Conservation (phyloP, 2,888 invertebrate genomes). For the Luperina nickerlii region DNA sequence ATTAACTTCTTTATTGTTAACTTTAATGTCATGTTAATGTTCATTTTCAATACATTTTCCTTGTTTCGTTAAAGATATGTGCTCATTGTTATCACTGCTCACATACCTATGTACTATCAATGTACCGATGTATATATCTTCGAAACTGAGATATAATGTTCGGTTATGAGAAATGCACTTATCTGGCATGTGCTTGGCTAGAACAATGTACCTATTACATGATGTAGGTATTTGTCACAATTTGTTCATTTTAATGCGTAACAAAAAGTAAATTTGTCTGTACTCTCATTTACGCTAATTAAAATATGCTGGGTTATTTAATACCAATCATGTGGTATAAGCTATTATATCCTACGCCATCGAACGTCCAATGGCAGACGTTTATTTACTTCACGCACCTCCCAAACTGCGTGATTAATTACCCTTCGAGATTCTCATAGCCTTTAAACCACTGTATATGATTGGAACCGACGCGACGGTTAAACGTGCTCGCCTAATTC, state of each 20-base stretch:
- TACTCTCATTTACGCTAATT: neutral
- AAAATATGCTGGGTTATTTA: neutral
- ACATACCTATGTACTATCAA: slow-evolving; percentile 29
- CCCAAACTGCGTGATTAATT: neutral
- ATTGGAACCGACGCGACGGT: neutral
- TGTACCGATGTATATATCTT: slow-evolving; percentile 35
- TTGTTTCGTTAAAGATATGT: slow-evolving; percentile 51
- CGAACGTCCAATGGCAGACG: neutral
- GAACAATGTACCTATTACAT: slow-evolving; percentile 36
- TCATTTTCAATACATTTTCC: slow-evolving; percentile 75
- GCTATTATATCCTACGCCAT: neutral
- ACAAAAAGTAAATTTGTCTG: neutral
- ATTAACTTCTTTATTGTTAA: slow-evolving; percentile 77
- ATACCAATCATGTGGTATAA: neutral
- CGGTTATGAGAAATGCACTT: slow-evolving; percentile 41
- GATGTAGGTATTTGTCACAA: slow-evolving; percentile 24
- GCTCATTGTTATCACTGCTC: slow-evolving; percentile 43
- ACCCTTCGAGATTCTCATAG: neutral
- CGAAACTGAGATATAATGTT: slow-evolving; percentile 28
- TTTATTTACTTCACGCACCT: neutral
- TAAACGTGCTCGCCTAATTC: neutral
- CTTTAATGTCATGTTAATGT: slow-evolving; percentile 78
- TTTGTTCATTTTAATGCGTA: slow-evolving; percentile 9
- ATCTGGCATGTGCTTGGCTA: slow-evolving; percentile 35
- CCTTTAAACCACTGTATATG: neutral